Base-by-base conservation (phyloP, 2,113 vertebrate genomes). In the Chionodraco myersi region DNA sequence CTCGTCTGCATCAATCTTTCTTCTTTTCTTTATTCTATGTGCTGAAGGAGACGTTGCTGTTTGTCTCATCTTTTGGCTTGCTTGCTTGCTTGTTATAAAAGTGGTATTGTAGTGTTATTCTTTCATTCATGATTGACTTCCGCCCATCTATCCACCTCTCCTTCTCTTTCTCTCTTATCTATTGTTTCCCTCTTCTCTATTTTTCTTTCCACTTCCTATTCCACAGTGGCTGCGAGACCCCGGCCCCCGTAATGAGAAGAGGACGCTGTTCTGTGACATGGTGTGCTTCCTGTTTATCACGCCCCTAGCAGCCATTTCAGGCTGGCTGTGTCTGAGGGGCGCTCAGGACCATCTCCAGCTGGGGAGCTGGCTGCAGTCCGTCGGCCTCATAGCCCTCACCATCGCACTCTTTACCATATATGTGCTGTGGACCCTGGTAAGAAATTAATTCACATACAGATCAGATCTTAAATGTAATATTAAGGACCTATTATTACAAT, bases 331-430 rank as follows among this genome's bases (percentile, higher is more conserved):
- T 62, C 94, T 99, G 65, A 94, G 96, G 0, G 98, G 98, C 0
- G 97, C 97, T 76, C 97, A 98, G 91, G 97, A 99, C 87, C 97
- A 99, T 67, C 83, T 99, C 58, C 96, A 97, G 77, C 95, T 98
- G 85, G 96, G 97, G 75, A 98, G 97, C 94, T 94, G 95, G n/a
- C 95, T 99, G 84, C 97, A 98, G 93, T 96, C 97, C 0, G 95
- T 97, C 8, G 97, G 97, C 51, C 97, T 99, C 89, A 98, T 99
- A 2, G 97, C 97, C 8, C 96, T 99, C 71, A 99, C 98, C 81
- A 97, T 99, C 4, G 97, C 97, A 86, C 97, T 99, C 84, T 99
- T 99, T 88, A 99, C 97, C 72, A 99, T 99, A 94, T 99, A 98
- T 0, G 94, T 98, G 85, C 97, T 99, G 77, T 98, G 98, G 98